Evolutionary conservation across 2,888 invertebrate genomes (phyloP), one percentile per base, ranked within the genome.

Genomic region (Drosophila infuscata): DNA sequence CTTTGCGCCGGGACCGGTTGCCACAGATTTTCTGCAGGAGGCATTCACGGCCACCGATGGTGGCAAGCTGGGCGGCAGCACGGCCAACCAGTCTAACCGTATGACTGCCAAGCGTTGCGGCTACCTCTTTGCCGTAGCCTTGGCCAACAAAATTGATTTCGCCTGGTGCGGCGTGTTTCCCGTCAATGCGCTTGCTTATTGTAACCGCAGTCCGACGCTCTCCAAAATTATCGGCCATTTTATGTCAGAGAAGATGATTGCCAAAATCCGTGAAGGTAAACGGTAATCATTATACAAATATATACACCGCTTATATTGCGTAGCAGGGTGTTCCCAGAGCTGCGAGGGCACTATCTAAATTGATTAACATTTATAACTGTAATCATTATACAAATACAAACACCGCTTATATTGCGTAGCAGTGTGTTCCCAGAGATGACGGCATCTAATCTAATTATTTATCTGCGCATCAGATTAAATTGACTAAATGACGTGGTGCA

Each of bases 1-100:
- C 51, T 93, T 96, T 41, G 96, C 97, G 86, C 97, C 97, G 0
- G 97, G 97, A 7, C 97, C 97, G 4, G 94, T 95, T 20, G 95
- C 95, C 88, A 96, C 96, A 0, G 95, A 95, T 78, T 95, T 97
- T 75, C 93, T 96, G 41, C 91, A 94, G 41, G 94, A 95, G 88
- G 94, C 96, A 74, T 97, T 96, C 87, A 97, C 97, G 0, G 95
- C 93, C 8, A 94, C 94, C 78, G 81, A 92, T 2, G 95, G 95
- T 65, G 93, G 95, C 57, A 93, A 92, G 91, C 93, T 93, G 49
- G 94, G 93, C 0, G 74, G 90, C 48, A 83, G 93, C 46, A 93
- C 94, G 48, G 79, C 92, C 17, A 93, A 93, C 20, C 93, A 94
- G 73, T 3, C 25, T 3, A 93, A 91, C 62, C 94, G 95, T 81